phyloP scores from a whole-genome alignment of 2,797 vertebrate genomes.

The Myiothlypis coronata region DNA sequence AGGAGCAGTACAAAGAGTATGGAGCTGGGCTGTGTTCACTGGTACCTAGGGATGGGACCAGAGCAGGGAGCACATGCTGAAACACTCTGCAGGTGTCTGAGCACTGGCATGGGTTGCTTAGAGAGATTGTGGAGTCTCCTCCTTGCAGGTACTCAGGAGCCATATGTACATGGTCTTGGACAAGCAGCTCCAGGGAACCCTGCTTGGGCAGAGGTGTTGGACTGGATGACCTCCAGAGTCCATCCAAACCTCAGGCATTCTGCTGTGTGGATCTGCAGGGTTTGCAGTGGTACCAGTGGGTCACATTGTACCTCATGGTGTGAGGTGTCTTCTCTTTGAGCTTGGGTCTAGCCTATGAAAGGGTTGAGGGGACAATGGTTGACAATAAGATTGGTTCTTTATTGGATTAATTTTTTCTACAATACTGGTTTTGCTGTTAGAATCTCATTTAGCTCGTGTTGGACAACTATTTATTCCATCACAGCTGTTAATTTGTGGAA shows the following conservation, averaged over 20 bases:
- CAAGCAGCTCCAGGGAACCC: neutral
- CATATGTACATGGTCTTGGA: fast-evolving
- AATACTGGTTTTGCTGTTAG: neutral
- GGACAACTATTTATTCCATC: neutral
- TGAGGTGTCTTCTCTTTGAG: neutral
- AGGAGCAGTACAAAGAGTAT: fast-evolving
- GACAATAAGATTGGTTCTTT: neutral
- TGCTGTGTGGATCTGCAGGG: neutral
- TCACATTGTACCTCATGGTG: neutral
- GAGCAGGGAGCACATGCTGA: neutral
- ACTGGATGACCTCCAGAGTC: neutral
- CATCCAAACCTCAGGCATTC: neutral
- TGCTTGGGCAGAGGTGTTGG: neutral
- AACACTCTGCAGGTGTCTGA: neutral
- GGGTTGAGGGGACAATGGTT: neutral
- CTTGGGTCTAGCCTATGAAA: neutral
- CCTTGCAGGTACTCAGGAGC: neutral
- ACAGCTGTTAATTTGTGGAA: neutral
- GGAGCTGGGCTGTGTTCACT: neutral
- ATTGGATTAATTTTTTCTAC: neutral
- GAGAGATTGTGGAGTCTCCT: neutral
- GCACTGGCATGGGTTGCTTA: neutral
- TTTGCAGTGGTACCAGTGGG: neutral
- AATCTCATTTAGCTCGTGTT: neutral
- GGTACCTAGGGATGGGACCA: neutral